phyloP scores from a whole-genome alignment of 2,888 invertebrate species.

The Microctonus hyperodae region DNA sequence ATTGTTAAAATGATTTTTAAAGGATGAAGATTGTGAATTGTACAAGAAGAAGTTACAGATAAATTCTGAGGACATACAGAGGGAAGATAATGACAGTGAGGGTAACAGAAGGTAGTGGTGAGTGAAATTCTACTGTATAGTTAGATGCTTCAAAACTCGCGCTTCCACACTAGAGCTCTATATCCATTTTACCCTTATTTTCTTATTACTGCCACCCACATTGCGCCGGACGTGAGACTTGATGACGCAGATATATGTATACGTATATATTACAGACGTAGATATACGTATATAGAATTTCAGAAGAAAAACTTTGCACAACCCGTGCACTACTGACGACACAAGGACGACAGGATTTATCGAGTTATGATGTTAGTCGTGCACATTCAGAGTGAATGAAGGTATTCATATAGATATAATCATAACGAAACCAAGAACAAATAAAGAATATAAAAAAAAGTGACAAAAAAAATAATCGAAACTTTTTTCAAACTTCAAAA shows the following conservation, averaged over 20 bases:
- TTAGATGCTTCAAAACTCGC: neutral
- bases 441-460: neutral
- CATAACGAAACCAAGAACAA: too few relatives aligned
- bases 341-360: neutral
- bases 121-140: neutral
- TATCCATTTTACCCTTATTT: neutral
- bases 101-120: neutral
- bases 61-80: too few relatives aligned
- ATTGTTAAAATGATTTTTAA: too few relatives aligned
- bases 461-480: neutral
- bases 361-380: conserved; percentile 1
- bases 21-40: too few relatives aligned
- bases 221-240: neutral
- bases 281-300: neutral
- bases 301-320: neutral
- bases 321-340: neutral
- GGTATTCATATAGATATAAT: neutral
- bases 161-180: neutral
- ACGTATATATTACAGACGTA: too few relatives aligned
- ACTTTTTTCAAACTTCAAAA: neutral
- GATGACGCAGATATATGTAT: neutral
- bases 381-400: neutral
- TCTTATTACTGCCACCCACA: neutral
- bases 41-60: too few relatives aligned
- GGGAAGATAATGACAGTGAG: too few relatives aligned